A percentile compares a stretch with the other conserved stretches of the same genome.
Conservation (phyloP, 2,797 vertebrate genomes). For the Malacoraja senta region DNA sequence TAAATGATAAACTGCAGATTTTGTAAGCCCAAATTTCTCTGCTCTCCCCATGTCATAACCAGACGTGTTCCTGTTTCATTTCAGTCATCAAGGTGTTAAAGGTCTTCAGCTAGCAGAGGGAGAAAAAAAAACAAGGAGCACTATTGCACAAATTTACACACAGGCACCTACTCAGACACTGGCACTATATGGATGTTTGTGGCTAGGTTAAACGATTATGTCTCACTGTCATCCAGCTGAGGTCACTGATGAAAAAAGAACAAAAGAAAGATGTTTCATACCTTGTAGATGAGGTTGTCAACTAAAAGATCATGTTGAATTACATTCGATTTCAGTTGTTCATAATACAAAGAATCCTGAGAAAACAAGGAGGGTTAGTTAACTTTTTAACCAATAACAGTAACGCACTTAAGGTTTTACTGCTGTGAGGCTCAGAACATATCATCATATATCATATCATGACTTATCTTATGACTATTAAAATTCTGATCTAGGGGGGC, state of each 20-base stretch:
- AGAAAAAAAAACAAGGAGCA: neutral
- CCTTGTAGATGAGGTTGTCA: constrained; percentile 96
- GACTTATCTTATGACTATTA: too few species aligned
- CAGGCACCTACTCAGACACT: neutral
- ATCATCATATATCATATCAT: too few species aligned
- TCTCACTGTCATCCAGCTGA: constrained; percentile 7
- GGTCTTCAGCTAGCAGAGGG: neutral
- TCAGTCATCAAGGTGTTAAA: neutral
- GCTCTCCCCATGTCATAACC: neutral
- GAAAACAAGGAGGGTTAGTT: constrained; percentile 47
- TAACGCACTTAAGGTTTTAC: neutral
- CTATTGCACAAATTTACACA: neutral
- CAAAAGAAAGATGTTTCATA: constrained; percentile 53
- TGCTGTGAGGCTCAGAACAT: neutral
- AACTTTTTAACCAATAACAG: neutral
- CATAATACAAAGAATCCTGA: constrained; percentile 87
- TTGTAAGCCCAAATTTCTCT: neutral
- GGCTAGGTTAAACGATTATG: neutral
- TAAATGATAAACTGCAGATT: neutral
- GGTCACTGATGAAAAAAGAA: neutral
- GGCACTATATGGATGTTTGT: neutral
- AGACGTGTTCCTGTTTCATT: neutral
- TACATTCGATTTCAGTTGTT: constrained; percentile 92
- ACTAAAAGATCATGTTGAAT: constrained; percentile 90
- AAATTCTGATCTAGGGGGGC: too few species aligned